Evolutionary conservation across 1,140 invertebrate genomes (phyloP).

Genomic region (Ephestia elutella): DNA sequence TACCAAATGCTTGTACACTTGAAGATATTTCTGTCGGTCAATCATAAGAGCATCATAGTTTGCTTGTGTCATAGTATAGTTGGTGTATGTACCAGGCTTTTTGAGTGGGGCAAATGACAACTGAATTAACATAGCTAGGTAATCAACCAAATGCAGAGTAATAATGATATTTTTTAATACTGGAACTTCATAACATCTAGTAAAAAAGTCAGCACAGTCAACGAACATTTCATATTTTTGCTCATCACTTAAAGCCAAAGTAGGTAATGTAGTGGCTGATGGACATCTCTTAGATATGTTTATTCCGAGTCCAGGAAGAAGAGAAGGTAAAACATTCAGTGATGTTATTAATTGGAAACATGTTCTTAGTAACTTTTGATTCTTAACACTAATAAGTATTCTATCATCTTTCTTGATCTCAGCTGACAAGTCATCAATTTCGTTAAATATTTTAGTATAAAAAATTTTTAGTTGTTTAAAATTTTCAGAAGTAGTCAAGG

Average conservation of each 20-base stretch:
- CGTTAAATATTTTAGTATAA: conserved; percentile 51
- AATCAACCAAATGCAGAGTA: conserved; percentile 66
- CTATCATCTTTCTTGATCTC: conserved; percentile 53
- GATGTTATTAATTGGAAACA: conserved; percentile 77
- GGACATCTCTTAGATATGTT: conserved; percentile 63
- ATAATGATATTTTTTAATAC: conserved; percentile 68
- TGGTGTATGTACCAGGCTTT: conserved; percentile 70
- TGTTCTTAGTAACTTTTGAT: conserved; percentile 73
- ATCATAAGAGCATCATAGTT: conserved; percentile 70
- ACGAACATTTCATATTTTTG: conserved; percentile 59
- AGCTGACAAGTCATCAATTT: conserved; percentile 48
- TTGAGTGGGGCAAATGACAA: conserved; percentile 79
- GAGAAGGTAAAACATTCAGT: conserved; percentile 78
- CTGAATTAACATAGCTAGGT: conserved; percentile 82
- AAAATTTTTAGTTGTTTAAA: conserved; percentile 30
- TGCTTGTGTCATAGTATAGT: conserved; percentile 72
- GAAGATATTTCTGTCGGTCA: conserved; percentile 74
- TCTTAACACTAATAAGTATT: conserved; percentile 75
- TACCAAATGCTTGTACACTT: conserved; percentile 74
- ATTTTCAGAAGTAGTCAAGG: conserved; percentile 5
- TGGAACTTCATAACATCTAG: conserved; percentile 46
- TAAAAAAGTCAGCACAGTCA: conserved; percentile 51
- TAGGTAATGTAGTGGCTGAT: conserved; percentile 30
- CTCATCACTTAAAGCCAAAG: conserved; percentile 45
- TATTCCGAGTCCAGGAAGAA: conserved; percentile 80